Conservation (phyloP, 2,888 invertebrate species). For the Tetranychus piercei region DNA sequence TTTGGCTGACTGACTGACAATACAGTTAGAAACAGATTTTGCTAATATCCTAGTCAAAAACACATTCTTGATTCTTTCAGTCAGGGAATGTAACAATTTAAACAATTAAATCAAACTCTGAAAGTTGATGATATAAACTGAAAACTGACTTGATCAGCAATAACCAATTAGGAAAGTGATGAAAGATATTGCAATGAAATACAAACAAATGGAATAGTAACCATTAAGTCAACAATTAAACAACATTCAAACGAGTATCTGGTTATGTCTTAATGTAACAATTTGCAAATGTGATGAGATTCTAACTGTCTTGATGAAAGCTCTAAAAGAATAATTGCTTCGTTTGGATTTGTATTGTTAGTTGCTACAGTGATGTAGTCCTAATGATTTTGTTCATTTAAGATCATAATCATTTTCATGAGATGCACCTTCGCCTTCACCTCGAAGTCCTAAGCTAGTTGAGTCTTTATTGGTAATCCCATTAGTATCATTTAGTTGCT, state of each 20-base stretch:
- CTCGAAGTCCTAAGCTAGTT: not conserved
- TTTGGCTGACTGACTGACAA: no score
- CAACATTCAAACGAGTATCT: not conserved
- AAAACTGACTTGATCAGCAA: not conserved
- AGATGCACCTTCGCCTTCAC: not conserved
- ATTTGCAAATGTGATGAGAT: not conserved
- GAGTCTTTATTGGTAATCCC: not conserved
- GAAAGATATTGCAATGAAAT: not conserved
- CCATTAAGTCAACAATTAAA: not conserved
- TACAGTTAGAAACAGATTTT: no score
- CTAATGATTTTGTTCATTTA: not conserved
- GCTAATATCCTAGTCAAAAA: not conserved
- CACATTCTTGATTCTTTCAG: not conserved
- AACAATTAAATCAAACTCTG: not conserved
- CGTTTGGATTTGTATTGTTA: no score
- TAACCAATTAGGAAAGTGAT: not conserved
- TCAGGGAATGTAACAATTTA: no score
- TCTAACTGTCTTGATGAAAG: not conserved
- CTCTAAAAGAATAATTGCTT: not conserved
- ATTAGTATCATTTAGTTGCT: not conserved
- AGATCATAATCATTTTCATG: not conserved
- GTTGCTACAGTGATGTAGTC: no score
- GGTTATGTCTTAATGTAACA: not conserved
- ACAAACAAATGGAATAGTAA: not conserved
- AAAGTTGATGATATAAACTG: not conserved